Conservation (phyloP, 2,113 vertebrate genomes). For the Microcebus tavaratra region DNA sequence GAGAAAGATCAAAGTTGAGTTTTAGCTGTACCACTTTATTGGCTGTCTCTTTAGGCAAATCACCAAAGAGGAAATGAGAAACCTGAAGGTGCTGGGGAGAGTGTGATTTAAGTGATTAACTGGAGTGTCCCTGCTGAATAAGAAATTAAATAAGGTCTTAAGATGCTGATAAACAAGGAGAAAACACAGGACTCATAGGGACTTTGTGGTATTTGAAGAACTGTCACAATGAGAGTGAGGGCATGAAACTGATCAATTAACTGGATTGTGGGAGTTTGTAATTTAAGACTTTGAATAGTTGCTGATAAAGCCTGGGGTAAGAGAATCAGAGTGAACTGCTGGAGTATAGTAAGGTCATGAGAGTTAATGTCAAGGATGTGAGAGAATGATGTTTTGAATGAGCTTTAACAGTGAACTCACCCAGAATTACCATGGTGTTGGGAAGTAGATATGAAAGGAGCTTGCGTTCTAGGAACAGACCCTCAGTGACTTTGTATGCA, state of each 20-base stretch:
- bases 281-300: neutral
- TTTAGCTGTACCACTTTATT: neutral
- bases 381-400: neutral
- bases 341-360: neutral
- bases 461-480: neutral
- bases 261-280: neutral
- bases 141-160: neutral
- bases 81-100: neutral
- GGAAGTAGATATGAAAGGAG: neutral
- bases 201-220: neutral
- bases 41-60: neutral
- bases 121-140: neutral
- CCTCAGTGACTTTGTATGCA: neutral
- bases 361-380: neutral
- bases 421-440: neutral
- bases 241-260: neutral
- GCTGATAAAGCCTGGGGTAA: neutral
- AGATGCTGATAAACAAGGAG: neutral
- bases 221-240: neutral
- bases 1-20: neutral
- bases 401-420: neutral
- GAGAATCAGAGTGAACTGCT: neutral
- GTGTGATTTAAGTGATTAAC: neutral
- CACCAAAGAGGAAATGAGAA: neutral
- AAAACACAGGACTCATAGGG: neutral